These are phyloP conservation scores for Ceratina calcarata DNA, from an alignment of 1,140 invertebrate genomes.

Conservation along the genomic window DNA sequence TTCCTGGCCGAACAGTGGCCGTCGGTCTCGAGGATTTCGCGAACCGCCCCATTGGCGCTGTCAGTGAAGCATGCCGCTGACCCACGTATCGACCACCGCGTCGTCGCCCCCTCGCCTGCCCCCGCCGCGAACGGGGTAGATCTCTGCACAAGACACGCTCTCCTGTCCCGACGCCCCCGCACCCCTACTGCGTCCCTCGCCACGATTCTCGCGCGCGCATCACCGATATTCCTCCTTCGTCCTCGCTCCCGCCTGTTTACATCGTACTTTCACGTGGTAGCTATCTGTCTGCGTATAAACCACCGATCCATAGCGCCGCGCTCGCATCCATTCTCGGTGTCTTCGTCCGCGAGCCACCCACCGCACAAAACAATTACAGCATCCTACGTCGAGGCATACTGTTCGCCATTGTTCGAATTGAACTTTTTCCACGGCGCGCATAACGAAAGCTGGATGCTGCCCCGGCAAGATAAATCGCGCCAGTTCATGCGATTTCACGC, in stretches of 20 bases:
- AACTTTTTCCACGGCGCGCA: too few species aligned
- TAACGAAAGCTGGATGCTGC: too few species aligned
- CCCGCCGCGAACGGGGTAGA: conserved; percentile 22
- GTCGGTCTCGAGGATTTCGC: conserved; percentile 64
- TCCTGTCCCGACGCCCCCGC: conserved; percentile 41
- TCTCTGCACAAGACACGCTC: conserved; percentile 51
- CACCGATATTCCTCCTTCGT: conserved; percentile 35
- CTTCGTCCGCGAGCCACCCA: too few species aligned
- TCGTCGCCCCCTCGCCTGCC: conserved; percentile 24
- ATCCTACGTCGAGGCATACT: too few species aligned
- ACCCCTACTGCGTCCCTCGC: conserved; percentile 14
- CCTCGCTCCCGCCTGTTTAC: conserved; percentile 49
- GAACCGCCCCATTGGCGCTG: conserved; percentile 71
- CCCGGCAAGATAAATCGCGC: too few species aligned
- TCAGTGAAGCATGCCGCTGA: conserved; percentile 74
- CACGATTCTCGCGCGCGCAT: conserved; percentile 32
- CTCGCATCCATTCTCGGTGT: too few species aligned
- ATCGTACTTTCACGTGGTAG: conserved; percentile 47
- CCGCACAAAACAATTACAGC: too few species aligned
- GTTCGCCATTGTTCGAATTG: too few species aligned
- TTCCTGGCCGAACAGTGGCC: conserved; percentile 60
- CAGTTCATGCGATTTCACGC: too few species aligned
- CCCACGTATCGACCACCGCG: conserved; percentile 71
- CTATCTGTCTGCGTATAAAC: conserved; percentile 40
- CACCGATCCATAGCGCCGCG: conserved; percentile 13